These are phyloP conservation scores for Abrostola triplasia DNA, from an alignment of 2,888 invertebrate genomes.

Conservation along the genomic window DNA sequence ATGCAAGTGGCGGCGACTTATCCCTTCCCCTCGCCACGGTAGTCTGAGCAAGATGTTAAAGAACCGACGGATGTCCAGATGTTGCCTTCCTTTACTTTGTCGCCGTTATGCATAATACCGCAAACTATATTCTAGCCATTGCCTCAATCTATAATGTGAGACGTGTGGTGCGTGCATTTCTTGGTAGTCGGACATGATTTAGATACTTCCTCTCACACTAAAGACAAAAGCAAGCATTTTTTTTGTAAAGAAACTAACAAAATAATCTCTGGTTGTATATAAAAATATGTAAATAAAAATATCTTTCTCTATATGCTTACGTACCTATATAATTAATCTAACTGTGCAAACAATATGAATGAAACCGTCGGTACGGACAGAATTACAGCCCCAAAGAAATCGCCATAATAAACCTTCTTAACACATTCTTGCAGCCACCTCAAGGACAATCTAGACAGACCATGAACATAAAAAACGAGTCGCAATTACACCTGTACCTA, in stretches of 20 bases:
- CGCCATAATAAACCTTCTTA: slow-evolving; percentile 25
- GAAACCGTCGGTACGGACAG: slow-evolving; percentile 14
- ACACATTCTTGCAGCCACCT: slow-evolving; percentile 30
- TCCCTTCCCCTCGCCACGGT: slow-evolving; percentile 13
- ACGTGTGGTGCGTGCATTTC: slow-evolving; percentile 6
- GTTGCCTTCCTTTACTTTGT: slow-evolving; percentile 5
- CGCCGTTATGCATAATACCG: slow-evolving; percentile 12
- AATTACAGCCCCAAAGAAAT: slow-evolving; percentile 4
- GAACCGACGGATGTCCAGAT: slow-evolving; percentile 14
- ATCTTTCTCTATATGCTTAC: slow-evolving; percentile 4
- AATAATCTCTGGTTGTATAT: too few relatives aligned
- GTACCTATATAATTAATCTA: not conserved
- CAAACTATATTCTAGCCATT: not conserved
- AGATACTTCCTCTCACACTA: too few relatives aligned
- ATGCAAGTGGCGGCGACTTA: not conserved
- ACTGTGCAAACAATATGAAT: slow-evolving; percentile 19
- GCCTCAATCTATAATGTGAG: slow-evolving; percentile 23
- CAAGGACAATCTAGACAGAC: slow-evolving; percentile 32
- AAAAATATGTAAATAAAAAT: slow-evolving; percentile 3
- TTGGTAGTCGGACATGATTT: too few relatives aligned
- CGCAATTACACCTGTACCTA: slow-evolving; percentile 3
- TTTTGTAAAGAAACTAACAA: not conserved
- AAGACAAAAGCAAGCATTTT: not conserved
- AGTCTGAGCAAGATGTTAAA: slow-evolving; percentile 19
- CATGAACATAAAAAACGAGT: not conserved